Evolutionary conservation across 2,797 vertebrate species (phyloP).

Genomic region (Gobionotothen gibberifrons): DNA sequence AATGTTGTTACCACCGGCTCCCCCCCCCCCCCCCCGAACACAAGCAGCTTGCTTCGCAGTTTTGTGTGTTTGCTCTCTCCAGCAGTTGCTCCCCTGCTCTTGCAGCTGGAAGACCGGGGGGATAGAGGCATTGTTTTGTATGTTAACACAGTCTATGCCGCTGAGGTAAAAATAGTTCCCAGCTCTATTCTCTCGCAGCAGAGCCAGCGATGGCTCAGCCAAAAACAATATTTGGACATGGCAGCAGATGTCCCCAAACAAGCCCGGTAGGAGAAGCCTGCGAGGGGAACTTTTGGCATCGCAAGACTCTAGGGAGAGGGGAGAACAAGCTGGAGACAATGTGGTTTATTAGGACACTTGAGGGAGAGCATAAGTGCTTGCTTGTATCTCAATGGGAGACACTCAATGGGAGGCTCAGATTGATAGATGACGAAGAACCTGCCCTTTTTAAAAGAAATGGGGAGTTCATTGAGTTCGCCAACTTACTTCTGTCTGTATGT

Average conservation of each 20-base stretch:
- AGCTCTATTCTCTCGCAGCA: slow-evolving; percentile 70
- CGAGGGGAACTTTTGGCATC: slow-evolving; percentile 68
- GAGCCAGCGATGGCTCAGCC: slow-evolving; percentile 69
- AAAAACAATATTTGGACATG: slow-evolving; percentile 84
- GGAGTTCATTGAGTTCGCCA: slow-evolving; percentile 55
- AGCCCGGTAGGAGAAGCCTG: slow-evolving; percentile 69
- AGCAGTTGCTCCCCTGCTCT: slow-evolving; percentile 51
- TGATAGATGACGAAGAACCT: slow-evolving; percentile 57
- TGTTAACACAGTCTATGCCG: slow-evolving; percentile 77
- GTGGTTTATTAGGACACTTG: slow-evolving; percentile 67
- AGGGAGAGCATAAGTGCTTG: slow-evolving; percentile 47
- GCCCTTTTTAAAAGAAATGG: slow-evolving; percentile 55
- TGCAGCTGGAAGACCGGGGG: slow-evolving; percentile 68
- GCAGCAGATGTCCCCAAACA: slow-evolving; percentile 83
- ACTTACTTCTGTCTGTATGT: slow-evolving; percentile 29
- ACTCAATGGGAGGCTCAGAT: slow-evolving; percentile 58
- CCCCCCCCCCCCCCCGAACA: slow-evolving; percentile 6
- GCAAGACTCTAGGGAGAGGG: slow-evolving; percentile 31
- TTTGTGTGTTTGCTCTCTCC: slow-evolving; percentile 33
- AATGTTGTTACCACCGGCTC: slow-evolving; percentile 27
- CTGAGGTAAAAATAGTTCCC: slow-evolving; percentile 80
- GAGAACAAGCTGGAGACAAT: slow-evolving; percentile 63
- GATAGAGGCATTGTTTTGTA: slow-evolving; percentile 77
- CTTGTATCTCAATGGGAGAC: slow-evolving; percentile 50
- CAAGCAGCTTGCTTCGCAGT: slow-evolving; percentile 1